Percentiles rank a stretch among this genome's conserved stretches.
Evolutionary conservation across 2,888 invertebrate species (phyloP).

Genomic region (Acleris holmiana): DNA sequence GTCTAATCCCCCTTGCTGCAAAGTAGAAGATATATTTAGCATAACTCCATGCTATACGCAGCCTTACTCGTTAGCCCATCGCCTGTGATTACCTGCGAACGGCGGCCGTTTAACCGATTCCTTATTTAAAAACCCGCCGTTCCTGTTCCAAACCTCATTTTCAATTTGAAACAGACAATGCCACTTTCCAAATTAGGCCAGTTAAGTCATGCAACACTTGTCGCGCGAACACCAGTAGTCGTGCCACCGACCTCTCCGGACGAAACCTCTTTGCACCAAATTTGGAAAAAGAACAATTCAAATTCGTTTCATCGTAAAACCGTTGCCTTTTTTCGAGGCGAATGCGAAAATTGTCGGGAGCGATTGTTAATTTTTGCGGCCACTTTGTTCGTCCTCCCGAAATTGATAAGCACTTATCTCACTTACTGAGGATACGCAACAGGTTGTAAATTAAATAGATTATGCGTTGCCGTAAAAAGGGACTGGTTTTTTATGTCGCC

Average conservation of each 20-base stretch:
- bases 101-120: slow-evolving; percentile 80
- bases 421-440: slow-evolving; percentile 52
- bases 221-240: slow-evolving; percentile 78
- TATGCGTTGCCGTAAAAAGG: slow-evolving; percentile 51
- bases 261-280: slow-evolving; percentile 55
- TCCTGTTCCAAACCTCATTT: slow-evolving; percentile 81
- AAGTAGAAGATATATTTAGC: too few relatives aligned
- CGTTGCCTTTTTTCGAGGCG: slow-evolving; percentile 55
- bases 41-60: slow-evolving; percentile 39
- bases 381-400: slow-evolving; percentile 56
- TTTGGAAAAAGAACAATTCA: slow-evolving; percentile 65
- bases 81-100: slow-evolving; percentile 81
- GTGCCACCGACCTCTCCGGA: slow-evolving; percentile 55
- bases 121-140: slow-evolving; percentile 78
- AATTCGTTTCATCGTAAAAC: slow-evolving; percentile 48
- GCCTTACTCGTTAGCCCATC: slow-evolving; percentile 64
- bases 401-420: slow-evolving; percentile 63
- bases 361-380: slow-evolving; percentile 58
- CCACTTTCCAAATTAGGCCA: slow-evolving; percentile 72
- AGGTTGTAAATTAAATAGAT: slow-evolving; percentile 63
- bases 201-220: slow-evolving; percentile 63
- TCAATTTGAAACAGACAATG: slow-evolving; percentile 79
- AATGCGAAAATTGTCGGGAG: slow-evolving; percentile 66
- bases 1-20: too few relatives aligned
- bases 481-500: slow-evolving; percentile 51